Evolutionary conservation across 1,140 invertebrate genomes (phyloP).

Genomic region (Drosophila bifasciata): DNA sequence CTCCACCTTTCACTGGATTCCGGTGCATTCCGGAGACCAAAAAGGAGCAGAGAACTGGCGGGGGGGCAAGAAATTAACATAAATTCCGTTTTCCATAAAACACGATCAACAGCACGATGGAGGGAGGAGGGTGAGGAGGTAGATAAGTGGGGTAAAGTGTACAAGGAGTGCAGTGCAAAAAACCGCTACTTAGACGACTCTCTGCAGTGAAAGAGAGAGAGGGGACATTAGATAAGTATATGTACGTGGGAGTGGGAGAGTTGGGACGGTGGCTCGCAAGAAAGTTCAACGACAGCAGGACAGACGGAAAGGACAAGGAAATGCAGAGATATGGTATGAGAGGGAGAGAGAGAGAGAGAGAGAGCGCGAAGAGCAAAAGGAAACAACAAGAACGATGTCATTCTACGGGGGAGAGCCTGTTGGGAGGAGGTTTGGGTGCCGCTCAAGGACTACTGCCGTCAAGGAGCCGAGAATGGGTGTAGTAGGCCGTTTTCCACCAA

Average conservation of each 20-base stretch:
- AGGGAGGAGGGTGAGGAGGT: slow-evolving; percentile 31
- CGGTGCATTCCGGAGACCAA: no score
- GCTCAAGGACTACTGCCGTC: not conserved
- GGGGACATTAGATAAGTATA: not conserved
- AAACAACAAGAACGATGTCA: slow-evolving; percentile 4
- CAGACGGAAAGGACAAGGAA: no score
- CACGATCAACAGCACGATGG: not conserved
- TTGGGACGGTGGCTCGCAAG: no score
- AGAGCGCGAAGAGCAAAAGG: not conserved
- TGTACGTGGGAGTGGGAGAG: not conserved
- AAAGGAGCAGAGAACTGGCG: no score
- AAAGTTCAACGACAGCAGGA: no score
- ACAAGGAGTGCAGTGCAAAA: slow-evolving; percentile 9
- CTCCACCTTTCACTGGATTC: no score
- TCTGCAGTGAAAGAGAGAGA: not conserved
- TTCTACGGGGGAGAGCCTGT: no score
- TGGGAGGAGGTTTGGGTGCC: no score
- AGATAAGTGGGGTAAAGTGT: slow-evolving; percentile 22
- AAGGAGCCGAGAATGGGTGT: no score
- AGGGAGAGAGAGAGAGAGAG: no score
- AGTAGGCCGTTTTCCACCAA: slow-evolving; percentile 46
- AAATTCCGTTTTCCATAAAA: slow-evolving; percentile 58
- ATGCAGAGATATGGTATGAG: no score
- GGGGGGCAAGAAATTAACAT: slow-evolving; percentile 69
- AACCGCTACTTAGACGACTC: slow-evolving; percentile 33